Base-by-base conservation (phyloP, 2,888 invertebrate species). In the Diplolepis rosae region DNA sequence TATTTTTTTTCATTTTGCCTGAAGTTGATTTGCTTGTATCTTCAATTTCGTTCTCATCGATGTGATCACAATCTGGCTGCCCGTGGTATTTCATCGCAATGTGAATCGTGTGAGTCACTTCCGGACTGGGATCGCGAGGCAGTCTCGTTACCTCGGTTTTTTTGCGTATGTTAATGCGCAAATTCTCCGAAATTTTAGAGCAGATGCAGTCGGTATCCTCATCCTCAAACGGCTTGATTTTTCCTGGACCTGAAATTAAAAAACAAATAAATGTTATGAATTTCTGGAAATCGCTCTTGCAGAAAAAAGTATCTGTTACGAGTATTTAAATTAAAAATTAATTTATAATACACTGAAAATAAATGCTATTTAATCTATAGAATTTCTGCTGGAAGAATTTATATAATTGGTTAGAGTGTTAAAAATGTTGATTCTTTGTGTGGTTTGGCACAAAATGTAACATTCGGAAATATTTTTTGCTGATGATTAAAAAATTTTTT, bases 21-120 rank as follows among this genome's bases (percentile, higher is more conserved):
- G 61, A 61, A 42, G 11, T 61, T 9, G 32, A 48, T 4, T 24
- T 42, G 28, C 11, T 61, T 9, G 11, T 9, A 4, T 52, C 54
- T 54, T 69, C 50, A 24, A 22, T 27, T 18, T 66, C 72, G 50
- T 73, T 72, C 28, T 69, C 67, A 15, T 73, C 70, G 7, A 69
- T 48, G 52, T 51, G 71, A 39, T 30, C 52, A 32, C 68, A 56
- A n/a, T 69, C 74, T 27, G 70, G 66, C 65, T 78, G 80, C 6
- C 82, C 83, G 65, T 80, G 83, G 75, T 83, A 87, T 79, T 83
- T 85, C 87, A 86, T 86, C 72, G 85, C 86, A 71, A 87, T 87
- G 67, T 84, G 81, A 75, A 87, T 86, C 24, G 83, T 83, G 69
- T 86, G 87, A 79, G 83, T 86, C 82, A 86, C 83, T 82, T 87